Conservation (phyloP, 2,113 vertebrate species). For the Zosterops japonicus region DNA sequence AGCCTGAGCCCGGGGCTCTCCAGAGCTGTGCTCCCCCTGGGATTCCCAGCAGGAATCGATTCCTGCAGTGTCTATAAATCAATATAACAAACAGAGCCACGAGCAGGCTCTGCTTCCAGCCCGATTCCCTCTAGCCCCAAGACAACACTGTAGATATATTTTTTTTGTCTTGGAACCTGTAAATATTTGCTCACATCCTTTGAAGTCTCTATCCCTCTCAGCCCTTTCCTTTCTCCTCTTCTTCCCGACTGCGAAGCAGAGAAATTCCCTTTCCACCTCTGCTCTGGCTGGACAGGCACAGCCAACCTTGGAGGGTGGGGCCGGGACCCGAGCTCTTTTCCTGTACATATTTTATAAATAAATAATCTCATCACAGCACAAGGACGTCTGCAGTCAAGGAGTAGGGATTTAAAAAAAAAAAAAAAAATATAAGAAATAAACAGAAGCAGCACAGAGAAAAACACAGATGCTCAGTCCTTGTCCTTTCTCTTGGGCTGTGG, state of each 20-base stretch:
- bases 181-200: constrained; percentile 57
- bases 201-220: constrained; percentile 46
- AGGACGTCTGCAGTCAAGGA: constrained; percentile 15
- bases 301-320: constrained; percentile 15
- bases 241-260: background rate
- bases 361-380: constrained; percentile 14
- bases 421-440: constrained; percentile 45
- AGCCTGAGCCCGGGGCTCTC: background rate
- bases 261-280: background rate
- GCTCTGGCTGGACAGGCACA: background rate
- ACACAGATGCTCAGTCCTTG: background rate
- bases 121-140: background rate
- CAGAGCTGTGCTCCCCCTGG: fast-evolving
- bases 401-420: constrained; percentile 11
- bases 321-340: background rate
- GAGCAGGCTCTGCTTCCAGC: background rate
- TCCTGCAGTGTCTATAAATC: background rate
- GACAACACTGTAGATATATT: constrained; percentile 40
- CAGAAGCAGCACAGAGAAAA: constrained; percentile 43
- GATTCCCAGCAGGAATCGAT: background rate
- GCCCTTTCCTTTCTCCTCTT: background rate
- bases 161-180: constrained; percentile 58
- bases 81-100: constrained; percentile 27
- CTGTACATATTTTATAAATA: constrained; percentile 71
- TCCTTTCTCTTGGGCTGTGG: background rate